Evolutionary conservation across 2,888 invertebrate species (phyloP).

Genomic region (Cyaniris semiargus): DNA sequence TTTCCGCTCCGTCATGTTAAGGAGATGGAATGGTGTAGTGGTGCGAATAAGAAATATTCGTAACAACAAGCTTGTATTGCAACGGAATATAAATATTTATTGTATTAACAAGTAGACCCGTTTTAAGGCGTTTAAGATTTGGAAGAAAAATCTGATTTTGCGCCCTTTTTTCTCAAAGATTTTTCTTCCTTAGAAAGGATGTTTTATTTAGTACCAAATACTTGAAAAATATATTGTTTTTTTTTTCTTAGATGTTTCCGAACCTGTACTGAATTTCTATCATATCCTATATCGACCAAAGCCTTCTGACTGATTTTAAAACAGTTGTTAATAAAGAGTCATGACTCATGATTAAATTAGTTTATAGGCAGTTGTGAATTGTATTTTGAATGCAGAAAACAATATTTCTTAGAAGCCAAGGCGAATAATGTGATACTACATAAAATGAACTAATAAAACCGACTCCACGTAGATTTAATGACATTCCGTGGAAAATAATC

Average conservation of each 20-base stretch:
- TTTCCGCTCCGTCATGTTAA: constrained; percentile 55
- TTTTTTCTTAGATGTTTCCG: too few relatives aligned
- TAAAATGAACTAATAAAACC: neutral
- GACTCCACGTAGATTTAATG: neutral
- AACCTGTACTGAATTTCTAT: too few relatives aligned
- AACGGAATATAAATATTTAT: neutral
- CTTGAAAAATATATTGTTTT: too few relatives aligned
- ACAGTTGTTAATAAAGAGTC: too few relatives aligned
- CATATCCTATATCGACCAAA: too few relatives aligned
- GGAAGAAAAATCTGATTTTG: neutral
- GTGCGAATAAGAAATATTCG: constrained; percentile 42
- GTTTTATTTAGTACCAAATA: too few relatives aligned
- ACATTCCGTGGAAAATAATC: constrained; percentile 21
- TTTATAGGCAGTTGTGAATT: too few relatives aligned
- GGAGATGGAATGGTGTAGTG: constrained; percentile 47
- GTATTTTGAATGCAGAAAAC: neutral
- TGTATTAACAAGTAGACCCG: neutral
- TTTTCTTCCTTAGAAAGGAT: neutral
- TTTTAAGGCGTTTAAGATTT: neutral
- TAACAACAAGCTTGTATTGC: constrained; percentile 9
- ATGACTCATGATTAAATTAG: too few relatives aligned
- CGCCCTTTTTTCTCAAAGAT: neutral
- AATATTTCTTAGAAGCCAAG: neutral
- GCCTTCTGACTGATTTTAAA: too few relatives aligned
- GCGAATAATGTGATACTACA: neutral